Evolutionary conservation across 53 echinoderm and acorn worm species (phyloP), one percentile per base, ranked within the genome.

Genomic region (Apostichopus leukothele): DNA sequence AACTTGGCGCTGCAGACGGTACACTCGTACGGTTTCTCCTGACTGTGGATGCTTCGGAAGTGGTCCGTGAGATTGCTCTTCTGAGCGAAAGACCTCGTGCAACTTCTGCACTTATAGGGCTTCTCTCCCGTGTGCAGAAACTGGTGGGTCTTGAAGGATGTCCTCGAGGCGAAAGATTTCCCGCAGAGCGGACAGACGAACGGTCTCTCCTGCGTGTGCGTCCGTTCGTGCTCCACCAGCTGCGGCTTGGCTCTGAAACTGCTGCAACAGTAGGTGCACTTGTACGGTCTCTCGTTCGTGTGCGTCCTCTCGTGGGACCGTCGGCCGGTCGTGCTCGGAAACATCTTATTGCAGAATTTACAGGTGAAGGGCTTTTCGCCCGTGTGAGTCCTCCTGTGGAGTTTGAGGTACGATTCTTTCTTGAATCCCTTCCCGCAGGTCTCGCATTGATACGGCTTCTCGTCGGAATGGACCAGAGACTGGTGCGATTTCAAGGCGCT

Each of bases 101-200:
- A 73, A 13, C 52, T 68, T 51, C 27, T 11, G 39, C 85, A 85
- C 50, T 85, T 21, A 12, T 60, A 67, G 63, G 85, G 83, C 39
- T 80, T 86, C 89, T 60, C 21, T 88, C 95, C 95, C 0, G 91
- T 90, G 76, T 95, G 95, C 7, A 93, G 77, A 50, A 91, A 90
- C 88, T 91, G 92, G 83, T 94, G 95, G 51, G 91, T 91, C 63
- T 89, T 88, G 52, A 95, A 88, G 75, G 93, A 93, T 16, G 89
- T 91, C 52, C 78, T 60, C n/a, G 93, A 90, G 1, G 90, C 66
- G 74, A 94, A 94, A 11, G 95, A 76, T 73, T 94, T 94, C 59
- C 93, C 91, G 55, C 95, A 94, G 4, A 93, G 75, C 12, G 79
- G 67, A 67, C 95, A 95, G 18, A 91, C 90, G 74, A 78, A 91